Evolutionary conservation across 2,113 vertebrate genomes (phyloP).

Genomic region (Ictalurus punctatus): DNA sequence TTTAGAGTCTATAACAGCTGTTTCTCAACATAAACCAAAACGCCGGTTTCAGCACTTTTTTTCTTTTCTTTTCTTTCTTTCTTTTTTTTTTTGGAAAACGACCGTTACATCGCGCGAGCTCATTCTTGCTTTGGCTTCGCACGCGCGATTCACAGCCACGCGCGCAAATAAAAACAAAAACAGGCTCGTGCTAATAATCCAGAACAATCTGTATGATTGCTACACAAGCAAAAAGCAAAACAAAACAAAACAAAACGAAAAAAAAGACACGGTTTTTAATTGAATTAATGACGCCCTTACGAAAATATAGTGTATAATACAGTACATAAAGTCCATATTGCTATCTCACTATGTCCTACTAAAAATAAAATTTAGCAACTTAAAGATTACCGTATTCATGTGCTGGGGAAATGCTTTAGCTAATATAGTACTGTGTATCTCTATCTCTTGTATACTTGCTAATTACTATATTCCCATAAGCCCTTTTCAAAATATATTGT

Average conservation of each 20-base stretch:
- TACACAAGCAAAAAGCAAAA: not conserved
- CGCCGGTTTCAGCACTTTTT: not conserved
- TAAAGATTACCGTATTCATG: not conserved
- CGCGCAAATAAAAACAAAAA: not conserved
- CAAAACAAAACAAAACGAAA: not conserved
- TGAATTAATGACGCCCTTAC: not conserved
- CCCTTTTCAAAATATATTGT: too few relatives aligned
- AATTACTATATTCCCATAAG: too few relatives aligned
- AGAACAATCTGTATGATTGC: not conserved
- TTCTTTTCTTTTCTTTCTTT: not conserved
- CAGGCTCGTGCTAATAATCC: not conserved
- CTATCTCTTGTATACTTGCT: too few relatives aligned
- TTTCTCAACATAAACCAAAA: not conserved
- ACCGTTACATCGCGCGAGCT: not conserved
- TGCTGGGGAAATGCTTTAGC: not conserved
- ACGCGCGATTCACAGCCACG: not conserved
- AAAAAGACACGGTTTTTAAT: not conserved
- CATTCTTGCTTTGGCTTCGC: not conserved
- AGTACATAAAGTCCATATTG: not conserved
- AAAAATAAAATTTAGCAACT: not conserved
- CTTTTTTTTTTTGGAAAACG: not conserved
- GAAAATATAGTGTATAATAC: not conserved
- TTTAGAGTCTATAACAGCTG: not conserved
- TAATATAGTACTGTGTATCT: too few relatives aligned
- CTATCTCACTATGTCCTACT: not conserved